phyloP scores from a whole-genome alignment of 2,113 vertebrate species.

The Gopherus flavomarginatus region DNA sequence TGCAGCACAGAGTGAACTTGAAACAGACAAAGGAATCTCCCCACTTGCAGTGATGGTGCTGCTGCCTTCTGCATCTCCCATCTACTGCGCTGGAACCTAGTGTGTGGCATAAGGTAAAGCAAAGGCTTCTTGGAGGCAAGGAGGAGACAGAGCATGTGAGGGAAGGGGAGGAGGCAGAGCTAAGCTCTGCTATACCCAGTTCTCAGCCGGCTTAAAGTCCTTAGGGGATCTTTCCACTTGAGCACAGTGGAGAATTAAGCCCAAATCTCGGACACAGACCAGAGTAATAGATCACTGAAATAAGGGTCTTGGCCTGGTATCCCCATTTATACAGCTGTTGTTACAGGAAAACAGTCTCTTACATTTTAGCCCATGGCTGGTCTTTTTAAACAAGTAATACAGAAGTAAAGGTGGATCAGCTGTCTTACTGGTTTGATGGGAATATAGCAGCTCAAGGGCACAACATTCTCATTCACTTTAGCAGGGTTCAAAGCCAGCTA shows the following conservation, averaged over 20 bases:
- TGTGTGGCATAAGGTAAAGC: not conserved
- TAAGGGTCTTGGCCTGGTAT: no score
- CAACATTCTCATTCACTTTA: not conserved
- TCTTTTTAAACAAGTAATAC: not conserved
- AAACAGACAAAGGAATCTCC: not conserved
- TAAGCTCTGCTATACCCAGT: no score
- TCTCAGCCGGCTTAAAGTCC: not conserved
- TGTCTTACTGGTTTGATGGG: not conserved
- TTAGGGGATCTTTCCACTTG: not conserved
- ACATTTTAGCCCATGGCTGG: no score
- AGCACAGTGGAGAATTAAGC: not conserved
- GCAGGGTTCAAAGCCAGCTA: not conserved
- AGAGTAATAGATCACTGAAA: no score
- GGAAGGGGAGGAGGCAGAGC: no score
- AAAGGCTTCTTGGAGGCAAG: not conserved
- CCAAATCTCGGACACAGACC: no score
- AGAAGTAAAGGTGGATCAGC: not conserved
- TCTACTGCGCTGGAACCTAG: fast-evolving
- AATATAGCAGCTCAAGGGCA: not conserved
- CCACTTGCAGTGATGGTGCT: not conserved
- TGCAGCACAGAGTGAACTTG: fast-evolving
- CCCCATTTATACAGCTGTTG: no score
- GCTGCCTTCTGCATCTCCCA: fast-evolving
- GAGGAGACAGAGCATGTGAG: not conserved
- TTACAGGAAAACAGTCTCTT: no score